phyloP scores from a whole-genome alignment of 2,888 invertebrate genomes.

The Hecatera dysodea region DNA sequence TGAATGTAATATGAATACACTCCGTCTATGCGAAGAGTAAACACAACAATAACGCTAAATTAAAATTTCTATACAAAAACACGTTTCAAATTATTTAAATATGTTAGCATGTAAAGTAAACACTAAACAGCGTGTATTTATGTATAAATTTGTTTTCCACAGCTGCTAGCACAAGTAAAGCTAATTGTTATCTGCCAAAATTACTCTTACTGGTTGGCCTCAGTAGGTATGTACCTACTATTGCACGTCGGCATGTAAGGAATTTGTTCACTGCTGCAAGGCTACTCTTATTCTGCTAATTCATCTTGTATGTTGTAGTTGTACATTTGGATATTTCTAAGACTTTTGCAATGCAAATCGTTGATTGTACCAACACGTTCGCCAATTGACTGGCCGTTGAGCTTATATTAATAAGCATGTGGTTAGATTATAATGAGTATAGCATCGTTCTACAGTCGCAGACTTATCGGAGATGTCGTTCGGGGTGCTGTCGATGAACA shows the following conservation, averaged over 20 bases:
- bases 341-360: constrained; percentile 42
- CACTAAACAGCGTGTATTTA: constrained; percentile 45
- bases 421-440: constrained; percentile 26
- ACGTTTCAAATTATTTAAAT: constrained; percentile 38
- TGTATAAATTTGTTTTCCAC: constrained; percentile 45
- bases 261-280: constrained; percentile 61
- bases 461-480: not conserved
- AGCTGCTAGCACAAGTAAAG: constrained; percentile 42
- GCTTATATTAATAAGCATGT: constrained; percentile 27
- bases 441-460: constrained; percentile 14
- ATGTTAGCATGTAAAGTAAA: constrained; percentile 58
- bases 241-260: constrained; percentile 47
- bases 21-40: constrained; percentile 29
- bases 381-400: constrained; percentile 4
- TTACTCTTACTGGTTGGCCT: constrained; percentile 54
- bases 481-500: constrained; percentile 14
- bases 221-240: constrained; percentile 12
- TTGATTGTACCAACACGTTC: constrained; percentile 21
- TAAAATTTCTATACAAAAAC: constrained; percentile 27
- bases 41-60: constrained; percentile 13
- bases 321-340: constrained; percentile 37
- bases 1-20: not conserved
- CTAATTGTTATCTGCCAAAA: constrained; percentile 55
- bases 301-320: constrained; percentile 52
- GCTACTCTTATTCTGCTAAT: constrained; percentile 52